phyloP scores from a whole-genome alignment of 2,888 invertebrate species.

The Acanthosepion esculentum region DNA sequence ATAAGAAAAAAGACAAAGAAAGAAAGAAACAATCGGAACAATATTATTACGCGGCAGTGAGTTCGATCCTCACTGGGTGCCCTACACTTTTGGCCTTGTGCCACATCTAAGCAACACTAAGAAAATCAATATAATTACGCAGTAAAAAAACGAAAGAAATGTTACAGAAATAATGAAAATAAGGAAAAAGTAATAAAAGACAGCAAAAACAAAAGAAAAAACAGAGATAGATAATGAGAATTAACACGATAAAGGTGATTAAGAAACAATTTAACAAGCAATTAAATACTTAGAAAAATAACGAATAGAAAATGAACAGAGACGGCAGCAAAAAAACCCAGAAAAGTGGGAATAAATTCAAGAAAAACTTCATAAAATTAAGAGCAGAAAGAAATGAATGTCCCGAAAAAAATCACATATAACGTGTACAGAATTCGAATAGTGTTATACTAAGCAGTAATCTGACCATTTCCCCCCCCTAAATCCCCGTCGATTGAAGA shows the following conservation, averaged over 20 bases:
- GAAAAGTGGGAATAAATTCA: not conserved
- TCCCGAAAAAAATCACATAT: not conserved
- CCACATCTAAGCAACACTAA: too few relatives aligned
- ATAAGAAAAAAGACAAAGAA: too few relatives aligned
- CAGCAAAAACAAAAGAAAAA: too few relatives aligned
- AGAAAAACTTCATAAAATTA: not conserved
- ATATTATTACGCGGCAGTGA: too few relatives aligned
- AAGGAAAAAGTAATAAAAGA: too few relatives aligned
- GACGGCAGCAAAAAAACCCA: not conserved
- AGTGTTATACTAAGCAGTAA: not conserved
- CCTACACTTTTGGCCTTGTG: too few relatives aligned
- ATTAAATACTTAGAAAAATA: not conserved
- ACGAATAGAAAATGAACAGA: not conserved
- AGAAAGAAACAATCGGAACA: too few relatives aligned
- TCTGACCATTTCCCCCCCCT: not conserved
- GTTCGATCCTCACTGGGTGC: too few relatives aligned
- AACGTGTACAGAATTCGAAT: not conserved
- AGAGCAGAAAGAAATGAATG: not conserved
- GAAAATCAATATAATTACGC: too few relatives aligned
- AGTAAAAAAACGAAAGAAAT: too few relatives aligned
- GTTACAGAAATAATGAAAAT: too few relatives aligned
- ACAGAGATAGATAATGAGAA: too few relatives aligned
- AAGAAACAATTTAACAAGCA: not conserved
- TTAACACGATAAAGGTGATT: not conserved
- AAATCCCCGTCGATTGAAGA: not conserved